A percentile compares a stretch with the other conserved stretches of the same genome.
These are phyloP conservation scores for Chrosomus eos DNA, from an alignment of 2,797 vertebrate species.

Conservation along the genomic window DNA sequence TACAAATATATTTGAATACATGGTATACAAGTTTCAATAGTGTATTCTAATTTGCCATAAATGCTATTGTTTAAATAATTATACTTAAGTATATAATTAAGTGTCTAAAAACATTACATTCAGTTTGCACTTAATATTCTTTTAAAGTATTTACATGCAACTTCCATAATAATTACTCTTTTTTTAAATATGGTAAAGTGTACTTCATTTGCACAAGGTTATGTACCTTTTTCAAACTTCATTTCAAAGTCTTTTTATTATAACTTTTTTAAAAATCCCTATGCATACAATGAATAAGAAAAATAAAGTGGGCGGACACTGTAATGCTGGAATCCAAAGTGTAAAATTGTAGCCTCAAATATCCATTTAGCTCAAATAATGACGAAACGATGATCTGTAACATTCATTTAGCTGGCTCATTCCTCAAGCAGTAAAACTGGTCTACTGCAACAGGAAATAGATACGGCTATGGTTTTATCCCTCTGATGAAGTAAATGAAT, in stretches of 20 bases:
- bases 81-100: too few species aligned
- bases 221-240: not conserved
- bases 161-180: not conserved
- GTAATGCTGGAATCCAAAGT: not conserved
- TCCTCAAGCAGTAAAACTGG: conserved; percentile 31
- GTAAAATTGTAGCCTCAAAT: conserved; percentile 3
- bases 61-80: too few species aligned
- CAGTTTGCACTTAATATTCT: not conserved
- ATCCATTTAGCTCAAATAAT: conserved; percentile 21
- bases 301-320: not conserved
- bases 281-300: not conserved
- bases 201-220: not conserved
- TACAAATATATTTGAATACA: not conserved
- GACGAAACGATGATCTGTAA: not conserved
- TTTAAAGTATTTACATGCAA: not conserved
- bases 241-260: not conserved
- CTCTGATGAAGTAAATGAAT: conserved; percentile 32
- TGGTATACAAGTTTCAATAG: not conserved
- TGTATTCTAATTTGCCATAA: not conserved
- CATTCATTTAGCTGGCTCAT: conserved; percentile 26
- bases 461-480: conserved; percentile 12
- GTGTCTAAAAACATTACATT: not conserved
- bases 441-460: conserved; percentile 15
- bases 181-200: not conserved
- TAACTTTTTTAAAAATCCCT: not conserved